Conservation (phyloP, 2,797 vertebrate species). For the Choloepus didactylus region DNA sequence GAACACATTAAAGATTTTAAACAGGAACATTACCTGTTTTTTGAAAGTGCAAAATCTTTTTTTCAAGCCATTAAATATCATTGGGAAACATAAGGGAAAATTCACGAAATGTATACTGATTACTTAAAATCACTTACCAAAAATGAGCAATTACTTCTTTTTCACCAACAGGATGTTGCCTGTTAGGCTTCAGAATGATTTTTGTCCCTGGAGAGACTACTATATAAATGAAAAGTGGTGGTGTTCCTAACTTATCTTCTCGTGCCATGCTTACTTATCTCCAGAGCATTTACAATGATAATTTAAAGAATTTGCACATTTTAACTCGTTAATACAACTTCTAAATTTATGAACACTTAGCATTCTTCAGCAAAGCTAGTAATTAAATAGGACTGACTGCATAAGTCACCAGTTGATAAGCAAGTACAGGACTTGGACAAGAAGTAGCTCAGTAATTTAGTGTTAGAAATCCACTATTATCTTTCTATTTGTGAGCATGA, state of each 20-base stretch:
- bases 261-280: constrained; percentile 8
- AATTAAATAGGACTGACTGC: constrained; percentile 64
- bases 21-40: not conserved
- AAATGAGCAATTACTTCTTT: constrained; percentile 5
- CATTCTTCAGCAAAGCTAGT: constrained; percentile 57
- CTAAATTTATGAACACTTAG: constrained; percentile 48
- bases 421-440: not conserved
- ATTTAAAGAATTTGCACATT: constrained; percentile 43
- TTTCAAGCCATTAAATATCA: constrained; percentile 17
- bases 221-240: not conserved
- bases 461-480: not conserved
- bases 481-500: constrained; percentile 54
- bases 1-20: constrained; percentile 31
- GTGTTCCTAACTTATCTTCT: not conserved
- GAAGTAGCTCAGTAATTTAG: constrained; percentile 55
- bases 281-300: constrained; percentile 4
- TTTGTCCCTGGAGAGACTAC: not conserved
- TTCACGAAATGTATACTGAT: not conserved
- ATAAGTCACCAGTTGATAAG: constrained; percentile 63
- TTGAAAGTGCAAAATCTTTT: constrained; percentile 23
- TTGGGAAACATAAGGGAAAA: constrained; percentile 23
- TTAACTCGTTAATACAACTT: constrained; percentile 69
- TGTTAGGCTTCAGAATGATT: not conserved
- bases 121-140: not conserved
- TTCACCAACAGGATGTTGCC: not conserved